These are phyloP conservation scores for Thalassarche chlororhynchos DNA, from an alignment of 2,113 vertebrate species.

Conservation along the genomic window DNA sequence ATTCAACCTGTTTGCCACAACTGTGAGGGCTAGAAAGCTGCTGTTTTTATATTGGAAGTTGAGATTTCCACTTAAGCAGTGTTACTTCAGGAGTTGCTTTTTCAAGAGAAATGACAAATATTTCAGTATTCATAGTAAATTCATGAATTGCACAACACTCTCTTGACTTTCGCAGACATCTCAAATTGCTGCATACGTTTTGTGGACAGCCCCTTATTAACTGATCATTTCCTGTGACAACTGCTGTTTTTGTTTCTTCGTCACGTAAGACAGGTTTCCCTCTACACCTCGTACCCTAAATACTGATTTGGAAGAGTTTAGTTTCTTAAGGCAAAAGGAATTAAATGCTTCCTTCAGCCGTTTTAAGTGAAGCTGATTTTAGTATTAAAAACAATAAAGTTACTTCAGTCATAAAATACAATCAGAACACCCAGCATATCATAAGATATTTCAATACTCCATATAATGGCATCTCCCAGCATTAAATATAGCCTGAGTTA, in stretches of 20 bases:
- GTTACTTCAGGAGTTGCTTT: neutral
- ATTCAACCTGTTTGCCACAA: neutral
- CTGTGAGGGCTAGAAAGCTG: neutral
- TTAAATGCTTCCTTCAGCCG: neutral
- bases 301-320: neutral
- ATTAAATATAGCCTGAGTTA: neutral
- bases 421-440: neutral
- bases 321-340: neutral
- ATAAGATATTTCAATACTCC: neutral
- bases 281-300: neutral
- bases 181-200: neutral
- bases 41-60: neutral
- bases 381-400: neutral
- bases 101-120: neutral
- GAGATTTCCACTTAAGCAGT: neutral
- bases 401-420: neutral
- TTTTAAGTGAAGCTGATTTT: neutral
- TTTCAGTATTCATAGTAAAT: neutral
- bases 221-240: neutral
- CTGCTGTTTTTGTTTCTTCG: neutral
- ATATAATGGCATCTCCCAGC: neutral
- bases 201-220: slow-evolving; percentile 7
- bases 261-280: neutral
- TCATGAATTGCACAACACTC: neutral
- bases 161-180: neutral